These are phyloP conservation scores for Leptopilina syphax DNA, from an alignment of 2,888 invertebrate genomes.

Conservation along the genomic window DNA sequence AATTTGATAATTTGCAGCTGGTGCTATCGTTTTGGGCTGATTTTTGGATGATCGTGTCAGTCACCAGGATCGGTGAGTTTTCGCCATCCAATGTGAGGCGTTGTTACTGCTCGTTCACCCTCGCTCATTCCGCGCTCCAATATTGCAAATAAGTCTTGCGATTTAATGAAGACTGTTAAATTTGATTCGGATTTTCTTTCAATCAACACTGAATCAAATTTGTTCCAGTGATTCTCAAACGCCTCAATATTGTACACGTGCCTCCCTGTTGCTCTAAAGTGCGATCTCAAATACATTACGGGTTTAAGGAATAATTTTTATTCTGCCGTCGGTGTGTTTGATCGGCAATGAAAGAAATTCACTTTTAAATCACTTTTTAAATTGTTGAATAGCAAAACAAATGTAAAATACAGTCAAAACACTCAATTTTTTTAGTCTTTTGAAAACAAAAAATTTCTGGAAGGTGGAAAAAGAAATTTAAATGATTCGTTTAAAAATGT, in stretches of 20 bases:
- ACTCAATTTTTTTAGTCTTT: too few species aligned
- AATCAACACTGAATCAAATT: slow-evolving; percentile 16
- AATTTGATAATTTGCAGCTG: slow-evolving; percentile 56
- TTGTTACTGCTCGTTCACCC: slow-evolving; percentile 70
- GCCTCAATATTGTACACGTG: slow-evolving; percentile 66
- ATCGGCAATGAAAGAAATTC: neutral
- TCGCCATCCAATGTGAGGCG: slow-evolving; percentile 76
- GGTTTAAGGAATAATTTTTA: slow-evolving; percentile 64
- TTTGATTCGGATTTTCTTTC: slow-evolving; percentile 15
- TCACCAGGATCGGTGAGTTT: slow-evolving; percentile 80
- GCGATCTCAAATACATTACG: slow-evolving; percentile 76
- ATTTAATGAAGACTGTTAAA: slow-evolving; percentile 38
- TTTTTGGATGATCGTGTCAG: slow-evolving; percentile 77
- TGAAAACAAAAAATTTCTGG: too few species aligned
- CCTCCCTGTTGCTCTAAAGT: slow-evolving; percentile 65
- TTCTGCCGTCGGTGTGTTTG: slow-evolving; percentile 56
- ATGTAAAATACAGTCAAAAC: too few species aligned
- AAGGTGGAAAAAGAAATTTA: neutral
- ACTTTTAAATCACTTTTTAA: too few species aligned
- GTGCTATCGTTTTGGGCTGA: slow-evolving; percentile 73
- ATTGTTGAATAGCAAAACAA: too few species aligned
- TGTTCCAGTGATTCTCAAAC: slow-evolving; percentile 42
- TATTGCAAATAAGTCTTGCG: slow-evolving; percentile 53
- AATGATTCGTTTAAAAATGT: slow-evolving; percentile 29
- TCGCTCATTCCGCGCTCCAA: slow-evolving; percentile 73